phyloP scores from a whole-genome alignment of 1,140 invertebrate genomes.

The Himalopsyche phryganea region DNA sequence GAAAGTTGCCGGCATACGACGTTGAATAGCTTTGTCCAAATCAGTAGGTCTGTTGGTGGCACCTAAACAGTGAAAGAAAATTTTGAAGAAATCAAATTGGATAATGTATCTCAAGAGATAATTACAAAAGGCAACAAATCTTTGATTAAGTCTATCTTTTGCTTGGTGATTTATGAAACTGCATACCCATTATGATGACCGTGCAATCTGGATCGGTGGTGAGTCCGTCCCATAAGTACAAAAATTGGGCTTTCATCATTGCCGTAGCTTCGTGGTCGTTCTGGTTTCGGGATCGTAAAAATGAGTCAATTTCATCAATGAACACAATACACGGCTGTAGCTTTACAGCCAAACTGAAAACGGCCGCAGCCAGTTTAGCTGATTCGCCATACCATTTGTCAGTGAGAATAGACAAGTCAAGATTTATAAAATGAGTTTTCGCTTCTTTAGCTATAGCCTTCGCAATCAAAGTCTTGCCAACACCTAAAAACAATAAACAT shows the following conservation, averaged over 20 bases:
- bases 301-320: slow-evolving; percentile 98
- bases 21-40: slow-evolving; percentile 91
- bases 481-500: slow-evolving; percentile 66
- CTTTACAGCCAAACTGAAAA: slow-evolving; percentile 94
- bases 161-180: too few species aligned
- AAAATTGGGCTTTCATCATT: slow-evolving; percentile 97
- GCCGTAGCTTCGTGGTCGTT: slow-evolving; percentile 97
- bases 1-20: slow-evolving; percentile 94
- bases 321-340: slow-evolving; percentile 93
- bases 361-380: slow-evolving; percentile 92
- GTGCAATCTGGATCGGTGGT: slow-evolving; percentile 77
- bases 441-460: slow-evolving; percentile 93
- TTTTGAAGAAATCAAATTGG: too few species aligned
- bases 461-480: slow-evolving; percentile 96
- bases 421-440: slow-evolving; percentile 91
- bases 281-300: slow-evolving; percentile 80
- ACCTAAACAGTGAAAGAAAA: too few species aligned
- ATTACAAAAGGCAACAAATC: too few species aligned
- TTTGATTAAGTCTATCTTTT: too few species aligned
- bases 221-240: slow-evolving; percentile 85
- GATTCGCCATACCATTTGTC: slow-evolving; percentile 99
- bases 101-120: too few species aligned
- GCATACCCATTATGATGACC: slow-evolving; percentile 71
- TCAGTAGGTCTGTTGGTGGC: slow-evolving; percentile 95
- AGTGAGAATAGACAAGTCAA: slow-evolving; percentile 89